A percentile compares a stretch with the other conserved stretches of the same genome.
These are phyloP conservation scores for Phalacrocorax aristotelis DNA, from an alignment of 2,113 vertebrate species.

Conservation along the genomic window DNA sequence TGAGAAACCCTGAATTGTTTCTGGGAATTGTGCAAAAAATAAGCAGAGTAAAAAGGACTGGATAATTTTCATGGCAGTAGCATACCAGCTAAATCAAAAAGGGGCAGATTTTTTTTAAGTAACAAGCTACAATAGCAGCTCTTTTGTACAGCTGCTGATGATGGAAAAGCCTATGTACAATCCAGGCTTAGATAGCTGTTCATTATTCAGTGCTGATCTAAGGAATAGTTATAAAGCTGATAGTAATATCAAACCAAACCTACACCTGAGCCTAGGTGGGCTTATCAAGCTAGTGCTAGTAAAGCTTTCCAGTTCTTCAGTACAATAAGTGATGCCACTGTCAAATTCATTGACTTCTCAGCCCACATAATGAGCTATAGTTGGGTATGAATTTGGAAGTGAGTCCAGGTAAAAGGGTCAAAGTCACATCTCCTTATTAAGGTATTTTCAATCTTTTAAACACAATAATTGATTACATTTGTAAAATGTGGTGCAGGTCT, in stretches of 20 bases:
- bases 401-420: background rate
- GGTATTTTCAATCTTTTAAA: background rate
- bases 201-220: background rate
- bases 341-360: background rate
- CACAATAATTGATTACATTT: background rate
- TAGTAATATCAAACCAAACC: background rate
- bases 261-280: background rate
- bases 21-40: constrained; percentile 6
- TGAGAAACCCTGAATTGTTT: background rate
- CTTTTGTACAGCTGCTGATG: background rate
- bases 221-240: background rate
- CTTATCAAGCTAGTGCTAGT: background rate
- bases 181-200: background rate
- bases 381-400: background rate
- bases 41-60: background rate
- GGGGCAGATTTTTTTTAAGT: background rate
- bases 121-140: background rate
- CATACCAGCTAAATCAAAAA: background rate
- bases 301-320: background rate
- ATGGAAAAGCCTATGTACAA: background rate
- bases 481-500: background rate
- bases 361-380: background rate
- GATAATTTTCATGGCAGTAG: background rate
- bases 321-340: background rate
- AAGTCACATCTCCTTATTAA: background rate